Evolutionary conservation across 35 echinoderm and acorn worm genomes (phyloP).

Genomic region (Lytechinus variegatus): DNA sequence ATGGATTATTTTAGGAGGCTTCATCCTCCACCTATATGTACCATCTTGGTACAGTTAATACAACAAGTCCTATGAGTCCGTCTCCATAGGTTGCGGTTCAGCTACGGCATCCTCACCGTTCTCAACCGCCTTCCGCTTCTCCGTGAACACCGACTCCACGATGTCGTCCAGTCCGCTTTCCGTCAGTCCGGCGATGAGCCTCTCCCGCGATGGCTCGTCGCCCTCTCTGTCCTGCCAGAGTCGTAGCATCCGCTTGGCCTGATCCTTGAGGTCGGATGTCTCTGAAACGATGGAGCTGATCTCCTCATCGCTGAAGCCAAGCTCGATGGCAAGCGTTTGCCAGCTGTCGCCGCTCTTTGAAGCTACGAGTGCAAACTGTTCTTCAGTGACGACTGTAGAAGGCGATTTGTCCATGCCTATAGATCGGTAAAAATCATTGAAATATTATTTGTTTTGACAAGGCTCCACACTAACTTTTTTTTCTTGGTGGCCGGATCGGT

Average conservation of each 20-base stretch:
- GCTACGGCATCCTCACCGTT: neutral
- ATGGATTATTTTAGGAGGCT: too few relatives aligned
- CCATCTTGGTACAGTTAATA: too few relatives aligned
- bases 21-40: too few relatives aligned
- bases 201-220: slow-evolving; percentile 65
- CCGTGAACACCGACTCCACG: slow-evolving; percentile 90
- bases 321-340: slow-evolving; percentile 85
- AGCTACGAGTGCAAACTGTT: slow-evolving; percentile 70
- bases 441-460: too few relatives aligned
- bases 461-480: too few relatives aligned
- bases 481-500: too few relatives aligned
- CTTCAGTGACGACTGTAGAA: slow-evolving; percentile 34
- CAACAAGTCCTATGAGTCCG: neutral
- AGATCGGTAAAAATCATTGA: neutral
- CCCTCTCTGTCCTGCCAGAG: slow-evolving; percentile 75
- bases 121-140: neutral
- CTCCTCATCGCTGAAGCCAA: slow-evolving; percentile 86
- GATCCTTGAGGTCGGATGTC: slow-evolving; percentile 78
- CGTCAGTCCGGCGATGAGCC: slow-evolving; percentile 62
- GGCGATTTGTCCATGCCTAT: neutral
- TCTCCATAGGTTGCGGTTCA: neutral
- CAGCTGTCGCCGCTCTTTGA: slow-evolving; percentile 90
- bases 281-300: slow-evolving; percentile 79
- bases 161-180: slow-evolving; percentile 97
- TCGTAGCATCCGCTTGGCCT: slow-evolving; percentile 65